Evolutionary conservation across 2,888 invertebrate genomes (phyloP).

Genomic region (Eristalis tenax): DNA sequence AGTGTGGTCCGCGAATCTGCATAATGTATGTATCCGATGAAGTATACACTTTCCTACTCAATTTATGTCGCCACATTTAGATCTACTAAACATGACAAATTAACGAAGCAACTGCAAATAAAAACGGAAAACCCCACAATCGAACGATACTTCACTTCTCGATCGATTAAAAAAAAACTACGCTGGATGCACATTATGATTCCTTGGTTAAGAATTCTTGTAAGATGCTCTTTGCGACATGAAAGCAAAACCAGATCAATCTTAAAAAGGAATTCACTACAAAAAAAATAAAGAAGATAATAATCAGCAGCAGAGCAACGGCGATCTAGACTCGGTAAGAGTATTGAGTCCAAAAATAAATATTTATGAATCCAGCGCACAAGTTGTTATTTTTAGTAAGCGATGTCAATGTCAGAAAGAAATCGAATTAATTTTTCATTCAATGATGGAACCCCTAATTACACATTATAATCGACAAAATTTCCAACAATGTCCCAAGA

Average conservation of each 20-base stretch:
- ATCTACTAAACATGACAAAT: neutral
- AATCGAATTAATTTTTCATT: slow-evolving; percentile 39
- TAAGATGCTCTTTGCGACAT: neutral
- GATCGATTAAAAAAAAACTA: neutral
- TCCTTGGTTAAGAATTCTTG: neutral
- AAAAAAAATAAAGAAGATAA: neutral
- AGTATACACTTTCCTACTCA: neutral
- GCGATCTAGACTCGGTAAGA: neutral
- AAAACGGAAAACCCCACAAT: neutral
- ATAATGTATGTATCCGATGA: neutral
- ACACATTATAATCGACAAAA: neutral
- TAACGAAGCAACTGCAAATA: neutral
- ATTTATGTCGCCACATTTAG: neutral
- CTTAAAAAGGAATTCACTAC: neutral
- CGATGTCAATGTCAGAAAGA: slow-evolving; percentile 21
- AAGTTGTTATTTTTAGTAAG: slow-evolving; percentile 31
- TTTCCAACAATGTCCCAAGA: no score
- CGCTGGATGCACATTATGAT: neutral
- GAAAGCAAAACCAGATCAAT: neutral
- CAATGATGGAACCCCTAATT: neutral
- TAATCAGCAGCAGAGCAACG: neutral
- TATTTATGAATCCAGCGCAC: slow-evolving; percentile 38
- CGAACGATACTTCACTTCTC: neutral
- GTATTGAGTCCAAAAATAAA: slow-evolving; percentile 34
- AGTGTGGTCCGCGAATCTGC: neutral